phyloP scores from a whole-genome alignment of 2,888 invertebrate species.

The Drosophila fungiperda region DNA sequence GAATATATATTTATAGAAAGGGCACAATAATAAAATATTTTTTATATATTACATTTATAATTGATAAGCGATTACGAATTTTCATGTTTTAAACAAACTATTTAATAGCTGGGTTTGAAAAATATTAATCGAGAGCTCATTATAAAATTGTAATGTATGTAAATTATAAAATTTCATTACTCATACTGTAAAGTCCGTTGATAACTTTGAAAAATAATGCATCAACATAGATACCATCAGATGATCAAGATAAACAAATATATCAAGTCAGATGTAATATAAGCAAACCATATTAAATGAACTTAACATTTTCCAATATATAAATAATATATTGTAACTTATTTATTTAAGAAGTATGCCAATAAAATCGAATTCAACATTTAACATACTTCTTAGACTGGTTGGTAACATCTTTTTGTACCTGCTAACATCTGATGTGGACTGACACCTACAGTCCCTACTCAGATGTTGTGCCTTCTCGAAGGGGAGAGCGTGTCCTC shows the following conservation, averaged over 20 bases:
- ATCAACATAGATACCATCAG: neutral
- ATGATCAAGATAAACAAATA: neutral
- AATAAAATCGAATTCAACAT: constrained; percentile 23
- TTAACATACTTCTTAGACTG: constrained; percentile 16
- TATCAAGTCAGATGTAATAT: neutral
- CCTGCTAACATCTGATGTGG: constrained; percentile 19
- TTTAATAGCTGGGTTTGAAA: neutral
- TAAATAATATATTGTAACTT: neutral
- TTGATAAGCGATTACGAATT: neutral
- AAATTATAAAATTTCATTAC: neutral
- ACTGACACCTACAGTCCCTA: constrained; percentile 47
- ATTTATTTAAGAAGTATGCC: neutral
- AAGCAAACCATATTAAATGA: neutral
- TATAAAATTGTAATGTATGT: no score
- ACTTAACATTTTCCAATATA: neutral
- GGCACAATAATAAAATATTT: neutral
- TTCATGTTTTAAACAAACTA: neutral
- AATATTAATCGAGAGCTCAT: neutral
- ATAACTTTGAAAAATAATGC: neutral
- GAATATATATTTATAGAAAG: accelerated
- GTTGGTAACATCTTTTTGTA: constrained; percentile 23
- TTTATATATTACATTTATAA: neutral
- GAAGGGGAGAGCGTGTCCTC: constrained; percentile 15
- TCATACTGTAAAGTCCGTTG: accelerated
- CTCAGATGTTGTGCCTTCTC: constrained; percentile 17